A percentile compares a stretch with the other conserved stretches of the same genome.
phyloP scores from a whole-genome alignment of 2,888 invertebrate species.

The Brachypalpus laphriformis region DNA sequence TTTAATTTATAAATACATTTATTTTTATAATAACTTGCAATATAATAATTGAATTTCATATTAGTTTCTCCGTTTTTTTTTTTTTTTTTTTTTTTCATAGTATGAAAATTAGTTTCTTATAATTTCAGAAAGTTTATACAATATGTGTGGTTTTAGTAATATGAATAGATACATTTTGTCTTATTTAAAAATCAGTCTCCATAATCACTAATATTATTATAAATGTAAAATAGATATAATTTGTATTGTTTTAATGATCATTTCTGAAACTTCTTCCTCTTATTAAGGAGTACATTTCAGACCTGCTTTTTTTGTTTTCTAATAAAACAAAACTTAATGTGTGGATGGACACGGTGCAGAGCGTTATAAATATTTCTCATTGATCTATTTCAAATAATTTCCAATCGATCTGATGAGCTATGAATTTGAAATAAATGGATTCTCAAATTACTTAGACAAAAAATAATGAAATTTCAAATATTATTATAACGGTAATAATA shows the following conservation, averaged over 20 bases:
- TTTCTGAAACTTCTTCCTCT: constrained; percentile 26
- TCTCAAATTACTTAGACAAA: not conserved
- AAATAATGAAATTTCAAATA: not conserved
- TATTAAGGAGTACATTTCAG: constrained; percentile 9
- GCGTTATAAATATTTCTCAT: not conserved
- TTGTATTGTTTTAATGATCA: constrained; percentile 56
- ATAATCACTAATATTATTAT: constrained; percentile 70
- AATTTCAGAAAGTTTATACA: constrained; percentile 65
- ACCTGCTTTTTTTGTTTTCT: constrained; percentile 15
- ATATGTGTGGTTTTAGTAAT: constrained; percentile 62
- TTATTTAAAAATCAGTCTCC: constrained; percentile 73
- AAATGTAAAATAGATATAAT: constrained; percentile 71
- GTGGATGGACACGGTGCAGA: constrained; percentile 36
- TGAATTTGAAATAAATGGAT: not conserved
- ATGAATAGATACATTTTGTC: constrained; percentile 70
- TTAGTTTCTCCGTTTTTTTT: constrained; percentile 39
- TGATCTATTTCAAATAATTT: not conserved
- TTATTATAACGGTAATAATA: constrained; percentile 2
- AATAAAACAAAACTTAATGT: constrained; percentile 5
- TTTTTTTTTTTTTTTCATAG: constrained; percentile 45
- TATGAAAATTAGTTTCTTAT: constrained; percentile 57
- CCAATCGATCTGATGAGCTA: not conserved
- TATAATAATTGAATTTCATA: constrained; percentile 65
- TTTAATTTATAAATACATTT: constrained; percentile 69
- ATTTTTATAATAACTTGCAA: constrained; percentile 61